Evolutionary conservation across 2,113 vertebrate species (phyloP).

Genomic region (Etia nguti): DNA sequence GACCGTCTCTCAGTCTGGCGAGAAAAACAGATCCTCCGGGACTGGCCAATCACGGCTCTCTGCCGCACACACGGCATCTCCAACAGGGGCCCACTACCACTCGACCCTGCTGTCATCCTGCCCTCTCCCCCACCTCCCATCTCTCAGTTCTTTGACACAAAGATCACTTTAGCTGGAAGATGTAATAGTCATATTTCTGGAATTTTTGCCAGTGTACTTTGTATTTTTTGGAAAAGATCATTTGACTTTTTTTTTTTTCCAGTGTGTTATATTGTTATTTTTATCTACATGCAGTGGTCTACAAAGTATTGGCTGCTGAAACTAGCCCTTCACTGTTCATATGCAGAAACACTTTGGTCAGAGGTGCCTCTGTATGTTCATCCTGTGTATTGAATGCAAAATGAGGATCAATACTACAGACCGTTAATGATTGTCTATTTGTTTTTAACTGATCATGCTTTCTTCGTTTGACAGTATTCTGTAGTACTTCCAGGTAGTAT

Average conservation of each 20-base stretch:
- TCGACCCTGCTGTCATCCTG: slow-evolving; percentile 17
- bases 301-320: slow-evolving; percentile 62
- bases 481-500: slow-evolving; percentile 68
- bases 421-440: slow-evolving; percentile 65
- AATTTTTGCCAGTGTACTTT: slow-evolving; percentile 64
- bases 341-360: slow-evolving; percentile 75
- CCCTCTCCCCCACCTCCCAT: slow-evolving; percentile 11
- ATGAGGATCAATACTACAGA: slow-evolving; percentile 68
- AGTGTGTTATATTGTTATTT: slow-evolving; percentile 42
- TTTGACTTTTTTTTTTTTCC: slow-evolving; percentile 15
- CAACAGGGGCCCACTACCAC: neutral
- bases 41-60: slow-evolving; percentile 48
- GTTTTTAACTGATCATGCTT: slow-evolving; percentile 58
- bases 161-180: slow-evolving; percentile 77
- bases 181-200: slow-evolving; percentile 71
- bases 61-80: slow-evolving; percentile 12
- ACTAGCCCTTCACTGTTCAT: slow-evolving; percentile 69
- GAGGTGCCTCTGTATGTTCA: slow-evolving; percentile 70
- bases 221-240: slow-evolving; percentile 23
- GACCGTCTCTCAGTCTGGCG: slow-evolving; percentile 24
- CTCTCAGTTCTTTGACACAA: slow-evolving; percentile 63
- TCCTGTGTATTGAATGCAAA: slow-evolving; percentile 74
- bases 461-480: slow-evolving; percentile 68
- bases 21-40: slow-evolving; percentile 33
- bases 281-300: slow-evolving; percentile 65